Conservation (phyloP, 2,113 vertebrate species). For the Passerina amoena region DNA sequence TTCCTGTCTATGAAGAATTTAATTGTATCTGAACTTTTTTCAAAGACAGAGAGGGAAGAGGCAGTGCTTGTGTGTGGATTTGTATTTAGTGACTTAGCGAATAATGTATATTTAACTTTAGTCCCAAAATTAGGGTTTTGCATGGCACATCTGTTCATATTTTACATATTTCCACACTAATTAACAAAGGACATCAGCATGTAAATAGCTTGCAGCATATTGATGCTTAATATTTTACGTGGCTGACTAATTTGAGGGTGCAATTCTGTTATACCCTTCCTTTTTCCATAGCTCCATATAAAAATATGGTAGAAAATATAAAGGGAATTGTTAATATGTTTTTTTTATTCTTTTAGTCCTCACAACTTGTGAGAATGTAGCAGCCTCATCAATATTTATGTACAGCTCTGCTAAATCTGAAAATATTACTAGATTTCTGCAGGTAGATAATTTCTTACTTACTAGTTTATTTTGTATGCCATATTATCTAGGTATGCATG, state of each 20-base stretch:
- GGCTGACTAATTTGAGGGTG: neutral
- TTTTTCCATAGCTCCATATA: neutral
- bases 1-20: neutral
- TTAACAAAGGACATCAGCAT: neutral
- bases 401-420: neutral
- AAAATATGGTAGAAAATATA: neutral
- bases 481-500: neutral
- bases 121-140: neutral
- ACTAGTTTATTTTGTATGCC: neutral
- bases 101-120: neutral
- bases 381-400: neutral
- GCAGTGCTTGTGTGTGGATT: neutral
- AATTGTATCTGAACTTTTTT: slow-evolving; percentile 37
- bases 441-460: neutral
- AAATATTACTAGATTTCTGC: neutral
- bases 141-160: neutral
- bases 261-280: neutral
- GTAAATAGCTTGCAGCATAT: neutral
- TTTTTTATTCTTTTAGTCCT: neutral
- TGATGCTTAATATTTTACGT: neutral
- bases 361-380: neutral
- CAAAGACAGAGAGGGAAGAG: neutral
- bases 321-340: neutral
- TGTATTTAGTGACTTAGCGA: neutral
- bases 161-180: neutral